phyloP scores from a whole-genome alignment of 2,113 vertebrate genomes.

The Mandrillus leucophaeus region DNA sequence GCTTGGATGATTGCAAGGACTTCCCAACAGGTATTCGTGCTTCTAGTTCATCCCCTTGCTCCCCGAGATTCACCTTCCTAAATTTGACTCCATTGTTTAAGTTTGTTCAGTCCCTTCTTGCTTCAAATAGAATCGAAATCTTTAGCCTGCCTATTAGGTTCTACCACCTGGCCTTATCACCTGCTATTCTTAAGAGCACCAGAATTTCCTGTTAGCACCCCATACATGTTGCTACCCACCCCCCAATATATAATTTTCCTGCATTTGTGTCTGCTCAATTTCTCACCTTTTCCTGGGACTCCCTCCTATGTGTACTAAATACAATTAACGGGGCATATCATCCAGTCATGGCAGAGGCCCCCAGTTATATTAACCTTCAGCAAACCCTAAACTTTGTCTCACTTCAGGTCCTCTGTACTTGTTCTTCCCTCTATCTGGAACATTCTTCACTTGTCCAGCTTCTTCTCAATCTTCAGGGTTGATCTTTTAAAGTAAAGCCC shows the following conservation, averaged over 20 bases:
- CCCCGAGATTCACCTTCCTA: neutral
- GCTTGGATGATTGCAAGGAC: neutral
- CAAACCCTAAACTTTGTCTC: neutral
- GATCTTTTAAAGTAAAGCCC: neutral
- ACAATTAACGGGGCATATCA: neutral
- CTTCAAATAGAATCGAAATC: neutral
- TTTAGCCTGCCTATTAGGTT: neutral
- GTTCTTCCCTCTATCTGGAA: neutral
- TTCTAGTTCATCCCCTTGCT: neutral
- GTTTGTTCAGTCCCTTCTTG: neutral
- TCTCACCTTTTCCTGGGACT: neutral
- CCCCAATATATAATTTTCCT: neutral
- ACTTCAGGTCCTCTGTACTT: neutral
- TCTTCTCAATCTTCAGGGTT: neutral
- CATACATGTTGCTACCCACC: neutral
- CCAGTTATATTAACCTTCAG: neutral
- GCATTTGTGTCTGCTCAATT: neutral
- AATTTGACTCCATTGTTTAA: conserved; percentile 41
- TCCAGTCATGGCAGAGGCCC: neutral
- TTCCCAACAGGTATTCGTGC: neutral
- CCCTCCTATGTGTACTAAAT: neutral
- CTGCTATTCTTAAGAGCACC: neutral
- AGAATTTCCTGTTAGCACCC: neutral
- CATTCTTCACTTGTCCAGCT: neutral
- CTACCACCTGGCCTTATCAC: neutral